A percentile compares a stretch with the other conserved stretches of the same genome.
Evolutionary conservation across 2,797 vertebrate genomes (phyloP).

Genomic region (Danio aesculapii): DNA sequence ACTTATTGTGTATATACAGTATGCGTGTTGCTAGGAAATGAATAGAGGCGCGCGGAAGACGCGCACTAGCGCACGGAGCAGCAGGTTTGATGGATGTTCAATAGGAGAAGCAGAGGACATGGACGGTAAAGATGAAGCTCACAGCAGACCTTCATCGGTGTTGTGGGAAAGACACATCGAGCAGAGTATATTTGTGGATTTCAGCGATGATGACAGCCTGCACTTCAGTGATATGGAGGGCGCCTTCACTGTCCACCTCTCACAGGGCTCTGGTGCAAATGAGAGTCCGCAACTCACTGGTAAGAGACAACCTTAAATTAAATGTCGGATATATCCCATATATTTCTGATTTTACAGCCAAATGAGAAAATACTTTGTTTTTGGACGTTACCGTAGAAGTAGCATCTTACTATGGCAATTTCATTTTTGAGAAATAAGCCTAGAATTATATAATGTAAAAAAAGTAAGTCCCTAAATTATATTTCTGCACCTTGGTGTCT

Average conservation of each 20-base stretch:
- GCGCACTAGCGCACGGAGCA: background rate
- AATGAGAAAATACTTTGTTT: too few relatives aligned
- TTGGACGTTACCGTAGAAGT: too few relatives aligned
- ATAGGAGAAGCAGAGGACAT: constrained; percentile 65
- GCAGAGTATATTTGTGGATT: constrained; percentile 80
- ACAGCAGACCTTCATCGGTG: constrained; percentile 57
- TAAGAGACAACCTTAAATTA: constrained; percentile 58
- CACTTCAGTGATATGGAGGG: constrained; percentile 78
- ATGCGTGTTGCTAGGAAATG: constrained; percentile 72
- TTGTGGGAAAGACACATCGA: constrained; percentile 79
- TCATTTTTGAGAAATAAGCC: too few relatives aligned
- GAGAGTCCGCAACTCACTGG: constrained; percentile 75
- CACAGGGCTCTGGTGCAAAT: constrained; percentile 70
- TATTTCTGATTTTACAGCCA: too few relatives aligned
- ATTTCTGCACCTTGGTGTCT: too few relatives aligned
- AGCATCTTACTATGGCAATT: too few relatives aligned
- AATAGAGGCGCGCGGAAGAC: constrained; percentile 10
- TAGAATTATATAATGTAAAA: too few relatives aligned
- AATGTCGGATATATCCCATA: too few relatives aligned
- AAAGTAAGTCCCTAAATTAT: too few relatives aligned
- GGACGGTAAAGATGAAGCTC: constrained; percentile 55
- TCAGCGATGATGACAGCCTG: constrained; percentile 81
- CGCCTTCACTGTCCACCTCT: constrained; percentile 71
- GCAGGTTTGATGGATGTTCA: constrained; percentile 52
- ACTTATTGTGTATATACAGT: constrained; percentile 56